phyloP scores from a whole-genome alignment of 2,888 invertebrate species.

The Masnerella sp. region DNA sequence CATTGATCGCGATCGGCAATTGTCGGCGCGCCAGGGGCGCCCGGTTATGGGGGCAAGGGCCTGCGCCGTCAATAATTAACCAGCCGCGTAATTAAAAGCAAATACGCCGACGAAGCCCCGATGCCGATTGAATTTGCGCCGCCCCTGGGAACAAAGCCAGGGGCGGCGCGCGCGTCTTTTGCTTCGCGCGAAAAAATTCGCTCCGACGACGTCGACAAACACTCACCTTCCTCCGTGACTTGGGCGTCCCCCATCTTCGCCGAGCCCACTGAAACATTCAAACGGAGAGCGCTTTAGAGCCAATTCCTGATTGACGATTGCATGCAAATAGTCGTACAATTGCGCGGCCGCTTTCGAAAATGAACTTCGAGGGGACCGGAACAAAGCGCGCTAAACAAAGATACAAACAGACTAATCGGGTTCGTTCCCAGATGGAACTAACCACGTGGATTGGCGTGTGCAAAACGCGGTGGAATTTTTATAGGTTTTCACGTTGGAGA shows the following conservation, averaged over 20 bases:
- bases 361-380: neutral
- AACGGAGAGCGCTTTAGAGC: conserved; percentile 29
- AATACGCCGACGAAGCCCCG: conserved; percentile 64
- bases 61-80: conserved; percentile 72
- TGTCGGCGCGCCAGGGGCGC: conserved; percentile 64
- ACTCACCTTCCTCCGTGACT: conserved; percentile 78
- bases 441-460: too few species aligned
- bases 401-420: conserved; percentile 39
- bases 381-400: conserved; percentile 46
- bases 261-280: conserved; percentile 72
- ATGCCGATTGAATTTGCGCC: conserved; percentile 57
- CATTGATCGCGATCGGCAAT: conserved; percentile 61
- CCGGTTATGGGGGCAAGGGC: conserved; percentile 62
- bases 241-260: conserved; percentile 76
- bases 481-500: too few species aligned
- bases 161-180: conserved; percentile 42
- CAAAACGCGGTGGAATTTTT: too few species aligned
- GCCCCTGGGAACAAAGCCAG: conserved; percentile 29
- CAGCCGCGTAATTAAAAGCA: conserved; percentile 74
- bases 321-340: conserved; percentile 36
- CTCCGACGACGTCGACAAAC: conserved; percentile 39
- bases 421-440: conserved; percentile 20
- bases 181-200: conserved; percentile 45
- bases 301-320: conserved; percentile 44
- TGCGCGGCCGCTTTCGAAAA: conserved; percentile 28